Conservation (phyloP, 2,888 invertebrate species). For the Cyaniris semiargus region DNA sequence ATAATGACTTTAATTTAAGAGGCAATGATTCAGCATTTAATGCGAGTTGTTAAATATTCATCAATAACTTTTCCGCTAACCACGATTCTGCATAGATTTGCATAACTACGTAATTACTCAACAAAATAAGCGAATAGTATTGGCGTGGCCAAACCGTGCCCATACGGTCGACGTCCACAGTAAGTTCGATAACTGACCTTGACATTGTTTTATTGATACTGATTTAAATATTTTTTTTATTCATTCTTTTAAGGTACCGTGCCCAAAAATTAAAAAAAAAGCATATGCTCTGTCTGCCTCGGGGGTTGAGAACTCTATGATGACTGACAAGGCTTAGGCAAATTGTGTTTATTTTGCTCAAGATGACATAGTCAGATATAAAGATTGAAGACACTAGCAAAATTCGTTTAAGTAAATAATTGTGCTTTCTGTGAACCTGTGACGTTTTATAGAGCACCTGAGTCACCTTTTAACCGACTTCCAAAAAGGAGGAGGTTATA, state of each 20-base stretch:
- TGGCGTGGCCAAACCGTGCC: background rate
- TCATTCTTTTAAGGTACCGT: background rate
- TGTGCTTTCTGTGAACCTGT: too few species aligned
- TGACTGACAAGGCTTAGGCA: too few species aligned
- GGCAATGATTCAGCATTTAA: background rate
- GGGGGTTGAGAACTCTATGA: too few species aligned
- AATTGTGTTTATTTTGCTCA: too few species aligned
- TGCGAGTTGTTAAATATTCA: background rate
- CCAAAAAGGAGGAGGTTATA: too few species aligned
- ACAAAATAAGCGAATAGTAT: background rate
- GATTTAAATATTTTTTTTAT: background rate
- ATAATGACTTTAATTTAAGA: background rate
- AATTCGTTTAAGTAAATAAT: too few species aligned
- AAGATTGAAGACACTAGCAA: too few species aligned
- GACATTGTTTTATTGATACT: slow-evolving; percentile 6
- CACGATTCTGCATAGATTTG: background rate
- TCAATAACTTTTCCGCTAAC: background rate
- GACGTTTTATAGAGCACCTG: too few species aligned
- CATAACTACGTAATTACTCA: background rate
- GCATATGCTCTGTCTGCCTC: too few species aligned
- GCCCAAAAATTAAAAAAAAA: background rate
- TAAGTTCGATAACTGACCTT: slow-evolving; percentile 20
- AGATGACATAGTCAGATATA: too few species aligned
- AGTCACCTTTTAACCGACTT: too few species aligned
- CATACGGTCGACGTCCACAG: background rate